Percentiles rank a stretch among this genome's conserved stretches.
Conservation (phyloP, 2,888 invertebrate species). For the Rhogogaster chlorosoma region DNA sequence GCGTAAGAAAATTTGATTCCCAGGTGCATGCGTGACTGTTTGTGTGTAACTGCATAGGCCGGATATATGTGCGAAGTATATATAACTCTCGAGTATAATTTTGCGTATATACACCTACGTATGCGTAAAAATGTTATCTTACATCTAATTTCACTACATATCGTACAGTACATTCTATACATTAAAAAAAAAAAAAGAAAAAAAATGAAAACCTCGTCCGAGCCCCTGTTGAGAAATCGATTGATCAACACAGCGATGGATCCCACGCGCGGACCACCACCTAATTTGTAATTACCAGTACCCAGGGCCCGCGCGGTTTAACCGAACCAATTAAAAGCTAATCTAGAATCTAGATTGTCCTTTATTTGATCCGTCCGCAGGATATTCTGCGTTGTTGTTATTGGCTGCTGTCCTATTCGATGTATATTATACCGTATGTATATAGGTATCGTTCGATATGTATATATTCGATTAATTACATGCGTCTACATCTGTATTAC, state of each 20-base stretch:
- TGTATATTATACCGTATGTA: not conserved
- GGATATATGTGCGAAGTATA: not conserved
- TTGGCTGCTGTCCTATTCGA: not conserved
- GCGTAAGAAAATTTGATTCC: not conserved
- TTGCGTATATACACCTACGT: no score
- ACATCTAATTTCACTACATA: no score
- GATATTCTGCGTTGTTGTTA: conserved; percentile 47
- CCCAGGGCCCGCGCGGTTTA: conserved; percentile 54
- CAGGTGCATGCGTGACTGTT: not conserved
- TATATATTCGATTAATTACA: not conserved
- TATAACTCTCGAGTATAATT: no score
- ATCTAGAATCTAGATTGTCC: conserved; percentile 58
- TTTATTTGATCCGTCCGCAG: conserved; percentile 57
- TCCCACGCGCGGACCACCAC: conserved; percentile 45
- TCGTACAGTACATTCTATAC: no score
- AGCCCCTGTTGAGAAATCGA: conserved; percentile 37
- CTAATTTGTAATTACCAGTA: conserved; percentile 59
- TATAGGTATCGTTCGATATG: not conserved
- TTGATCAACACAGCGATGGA: conserved; percentile 34
- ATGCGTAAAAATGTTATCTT: no score
- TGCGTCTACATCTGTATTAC: not conserved
- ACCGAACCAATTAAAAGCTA: conserved; percentile 63
- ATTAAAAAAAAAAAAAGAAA: no score
- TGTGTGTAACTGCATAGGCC: no score
- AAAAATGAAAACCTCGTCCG: no score